Evolutionary conservation across 2,113 vertebrate genomes (phyloP), one percentile per base, ranked within the genome.

Genomic region (Phodopus roborovskii): DNA sequence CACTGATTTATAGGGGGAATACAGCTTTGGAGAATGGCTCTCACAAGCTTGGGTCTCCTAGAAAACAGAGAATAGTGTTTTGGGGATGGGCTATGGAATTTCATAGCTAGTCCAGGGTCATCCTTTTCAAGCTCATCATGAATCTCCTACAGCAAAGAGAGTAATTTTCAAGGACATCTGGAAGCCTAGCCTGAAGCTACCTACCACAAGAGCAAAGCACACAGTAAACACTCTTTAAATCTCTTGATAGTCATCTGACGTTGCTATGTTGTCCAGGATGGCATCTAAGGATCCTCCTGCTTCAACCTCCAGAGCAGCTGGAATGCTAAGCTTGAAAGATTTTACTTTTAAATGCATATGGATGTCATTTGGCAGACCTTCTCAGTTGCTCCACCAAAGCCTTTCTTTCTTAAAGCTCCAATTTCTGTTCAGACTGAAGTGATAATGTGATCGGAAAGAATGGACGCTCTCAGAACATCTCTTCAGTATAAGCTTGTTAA

Each of bases 381-480:
- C 19, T 60, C 28, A 85, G 26, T 26, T 92, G 50, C 24, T 8
- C 60, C 58, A 82, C 15, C 36, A 75, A 56, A 64, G 39, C 39
- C 33, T 89, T 90, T 73, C 45, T 89, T 75, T 71, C 45, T 86
- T 82, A 94, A n/a, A 92, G 86, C 50, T 87, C 45, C 56, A n/a
- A n/a, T n/a, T n/a, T n/a, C n/a, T 88, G n/a, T 74, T 92, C 39
- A 90, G 85, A 68, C 3, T 74, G 33, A 20, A 53, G 48, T 71
- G 39, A 17, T 39, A 74, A 26, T 22, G n/a, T 78, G 45, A 60
- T 87, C 73, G 22, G 33, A 86, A 87, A 75, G 56, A 73, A 39
- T 2, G 5, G 50, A 15, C 12, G 33, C 56, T 68, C 64, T 8
- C 64, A 68, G 33, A 68, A 10, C 36, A 45, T 13, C 30, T 53